Evolutionary conservation across 2,797 vertebrate species (phyloP), one percentile per base, ranked within the genome.

Genomic region (Cetoscarus ocellatus): DNA sequence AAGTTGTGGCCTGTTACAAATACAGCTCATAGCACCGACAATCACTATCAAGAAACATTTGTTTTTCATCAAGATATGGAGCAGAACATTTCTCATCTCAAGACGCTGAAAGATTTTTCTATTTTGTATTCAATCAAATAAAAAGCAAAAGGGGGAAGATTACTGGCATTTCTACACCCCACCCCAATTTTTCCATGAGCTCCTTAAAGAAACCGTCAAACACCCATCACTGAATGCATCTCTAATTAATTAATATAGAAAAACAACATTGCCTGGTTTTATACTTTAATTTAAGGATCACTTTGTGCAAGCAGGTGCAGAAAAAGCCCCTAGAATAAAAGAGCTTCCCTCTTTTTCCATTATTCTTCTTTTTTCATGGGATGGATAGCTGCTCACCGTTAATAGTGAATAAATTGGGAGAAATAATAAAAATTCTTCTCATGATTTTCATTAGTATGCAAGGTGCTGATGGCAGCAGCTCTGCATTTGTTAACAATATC

Each of bases 381-480:
- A 60, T 69, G 55, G 66, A 60, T 76, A 60, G 77, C 69, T 79
- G 77, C 79, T 60, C 55, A 67, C 67, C 68, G 66, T 86, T 88
- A 81, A 85, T 77, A 48, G 66, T 72, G 79, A 82, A 88, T 77
- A 84, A 56, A 85, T 88, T 77, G 83, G 52, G 39, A 53, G 69
- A 58, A 80, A 75, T 73, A 85, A 85, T 80, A 83, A 67, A 69
- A 79, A 81, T 68, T 75, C 56, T 69, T 77, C 50, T 60, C 70
- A 61, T 83, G 84, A 78, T 76, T 82, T 59, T 67, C 73, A 88
- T 90, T 88, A 83, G 81, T 77, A 79, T 89, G 67, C 84, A 76
- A 67, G 76, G 64, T 88, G 85, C 89, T 88, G 84, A 86, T 82
- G 79, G 77, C 79, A 91, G 86, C 83, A 84, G 78, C 75, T 79